Conservation (phyloP, 1,140 invertebrate genomes). For the Tachypleus tridentatus region DNA sequence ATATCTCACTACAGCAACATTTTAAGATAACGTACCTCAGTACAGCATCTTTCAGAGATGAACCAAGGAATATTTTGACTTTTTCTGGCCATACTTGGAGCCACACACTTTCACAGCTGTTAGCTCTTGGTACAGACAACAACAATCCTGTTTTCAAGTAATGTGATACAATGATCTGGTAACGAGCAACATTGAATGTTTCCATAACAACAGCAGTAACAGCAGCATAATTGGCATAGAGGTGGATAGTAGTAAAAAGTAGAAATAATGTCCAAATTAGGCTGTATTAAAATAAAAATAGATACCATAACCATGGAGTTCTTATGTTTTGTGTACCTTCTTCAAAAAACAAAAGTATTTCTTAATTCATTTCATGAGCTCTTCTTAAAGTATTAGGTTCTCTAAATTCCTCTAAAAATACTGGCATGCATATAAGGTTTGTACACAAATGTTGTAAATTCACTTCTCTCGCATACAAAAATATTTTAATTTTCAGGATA, state of each 20-base stretch:
- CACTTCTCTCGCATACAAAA: background rate
- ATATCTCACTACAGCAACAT: background rate
- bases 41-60: constrained; percentile 10
- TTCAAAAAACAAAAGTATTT: constrained; percentile 23
- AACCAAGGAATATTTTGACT: constrained; percentile 7
- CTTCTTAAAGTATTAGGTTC: background rate
- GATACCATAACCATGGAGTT: background rate
- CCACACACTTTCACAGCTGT: constrained; percentile 40
- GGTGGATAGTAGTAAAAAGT: constrained; percentile 62
- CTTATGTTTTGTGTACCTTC: background rate
- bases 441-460: background rate
- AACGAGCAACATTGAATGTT: constrained; percentile 63
- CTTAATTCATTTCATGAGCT: constrained; percentile 11
- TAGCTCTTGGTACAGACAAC: constrained; percentile 38
- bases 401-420: no score
- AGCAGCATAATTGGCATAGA: constrained; percentile 74
- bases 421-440: background rate
- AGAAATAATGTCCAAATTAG: constrained; percentile 54
- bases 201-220: constrained; percentile 59
- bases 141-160: constrained; percentile 40
- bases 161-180: constrained; percentile 49
- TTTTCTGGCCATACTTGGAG: constrained; percentile 1
- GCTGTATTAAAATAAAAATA: constrained; percentile 30
- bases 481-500: no score
- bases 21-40: constrained; percentile 2